A percentile compares a stretch with the other conserved stretches of the same genome.
Conservation (phyloP, 2,888 invertebrate genomes). For the Ptychoptera contaminata region DNA sequence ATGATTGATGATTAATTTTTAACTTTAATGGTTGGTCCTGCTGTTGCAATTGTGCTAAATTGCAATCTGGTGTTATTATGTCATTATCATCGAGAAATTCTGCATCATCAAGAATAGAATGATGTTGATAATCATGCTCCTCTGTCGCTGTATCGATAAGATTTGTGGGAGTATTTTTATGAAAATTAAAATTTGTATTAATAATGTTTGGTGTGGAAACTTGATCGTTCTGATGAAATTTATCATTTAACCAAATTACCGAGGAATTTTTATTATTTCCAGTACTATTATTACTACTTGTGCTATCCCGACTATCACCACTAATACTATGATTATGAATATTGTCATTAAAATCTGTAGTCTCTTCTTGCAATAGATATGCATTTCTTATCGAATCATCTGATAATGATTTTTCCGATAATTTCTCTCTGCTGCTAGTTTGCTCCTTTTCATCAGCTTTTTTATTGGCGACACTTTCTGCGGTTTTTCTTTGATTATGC, state of each 20-base stretch:
- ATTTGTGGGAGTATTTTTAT: neutral
- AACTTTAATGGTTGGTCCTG: slow-evolving; percentile 15
- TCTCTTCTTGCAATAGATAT: no score
- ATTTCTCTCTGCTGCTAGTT: no score
- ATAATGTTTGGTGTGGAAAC: neutral
- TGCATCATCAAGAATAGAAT: slow-evolving; percentile 6
- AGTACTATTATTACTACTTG: no score
- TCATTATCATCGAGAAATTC: slow-evolving; percentile 15
- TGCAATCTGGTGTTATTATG: slow-evolving; percentile 17
- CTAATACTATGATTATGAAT: no score
- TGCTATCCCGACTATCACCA: no score
- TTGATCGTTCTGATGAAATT: neutral
- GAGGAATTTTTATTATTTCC: no score
- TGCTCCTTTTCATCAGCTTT: neutral
- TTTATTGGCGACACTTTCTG: neutral
- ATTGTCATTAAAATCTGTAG: no score
- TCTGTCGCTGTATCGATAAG: neutral
- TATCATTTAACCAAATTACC: neutral
- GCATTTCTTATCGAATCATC: no score
- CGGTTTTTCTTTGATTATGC: slow-evolving; percentile 11
- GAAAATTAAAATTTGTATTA: neutral
- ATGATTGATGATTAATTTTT: slow-evolving; percentile 14
- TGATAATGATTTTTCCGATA: no score
- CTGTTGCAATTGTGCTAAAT: slow-evolving; percentile 15
- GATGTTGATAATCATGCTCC: neutral